Base-by-base conservation (phyloP, 2,797 vertebrate species). In the Melanotaenia boesemani region DNA sequence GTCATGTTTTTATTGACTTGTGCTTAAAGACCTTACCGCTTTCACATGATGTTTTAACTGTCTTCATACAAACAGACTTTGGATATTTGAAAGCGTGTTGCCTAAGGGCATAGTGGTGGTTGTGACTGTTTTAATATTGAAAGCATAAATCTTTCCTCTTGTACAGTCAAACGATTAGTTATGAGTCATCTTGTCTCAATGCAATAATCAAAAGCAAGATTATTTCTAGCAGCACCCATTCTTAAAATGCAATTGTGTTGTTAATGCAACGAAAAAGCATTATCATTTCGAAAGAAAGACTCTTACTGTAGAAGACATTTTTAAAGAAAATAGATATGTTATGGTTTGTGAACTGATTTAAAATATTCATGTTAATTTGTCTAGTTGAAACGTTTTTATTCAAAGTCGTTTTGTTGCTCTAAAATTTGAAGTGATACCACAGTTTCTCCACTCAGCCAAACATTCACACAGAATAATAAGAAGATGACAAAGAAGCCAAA, bases 101-200 rank as follows among this genome's bases (percentile, higher is more conserved):
- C 63, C 63, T 62, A 18, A 44, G 13, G 66, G 44, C 57, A 16
- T 46, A 11, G 3, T 20, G 16, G 13, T 62, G 30, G 34, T 69
- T 67, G 24, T 54, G 37, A 20, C 57, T 8, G 60, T 32, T 70
- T 46, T 26, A 28, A 52, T 64, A 55, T 41, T 65, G 56, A 76
- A 73, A 32, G 36, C 18, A 24, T 32, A 20, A 67, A 70, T 58
- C 44, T 22, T 20, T 48, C 22, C 61, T 63, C 32, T 36, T 63
- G 4, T 2, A 5, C 63, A 52, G 6, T 50, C 11, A 60, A 62
- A 44, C 34, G 34, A 52, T 54, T 20, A 16, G 15, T 48, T 18
- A 54, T 24, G n/a, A 54, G 22, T 54, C 50, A 46, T 20, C 6
- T 46, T 20, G 6, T 20, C 16, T 46, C 18, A 6, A 46, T 46